Conservation (phyloP, 2,797 vertebrate genomes). For the Lacerta bilineata region DNA sequence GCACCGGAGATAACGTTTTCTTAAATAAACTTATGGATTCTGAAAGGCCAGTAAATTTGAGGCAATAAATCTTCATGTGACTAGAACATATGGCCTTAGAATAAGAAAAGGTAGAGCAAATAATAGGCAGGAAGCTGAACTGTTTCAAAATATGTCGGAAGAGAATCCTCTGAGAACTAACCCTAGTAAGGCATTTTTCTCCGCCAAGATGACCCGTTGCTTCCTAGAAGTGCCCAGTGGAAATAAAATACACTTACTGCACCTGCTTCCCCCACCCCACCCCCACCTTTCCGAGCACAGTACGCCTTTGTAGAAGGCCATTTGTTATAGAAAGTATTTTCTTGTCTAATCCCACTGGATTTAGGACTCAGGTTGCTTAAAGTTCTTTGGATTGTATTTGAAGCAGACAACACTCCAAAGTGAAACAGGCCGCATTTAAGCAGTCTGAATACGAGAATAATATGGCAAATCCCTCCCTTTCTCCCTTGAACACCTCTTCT, state of each 20-base stretch:
- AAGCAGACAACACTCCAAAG: background rate
- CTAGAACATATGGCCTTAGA: slow-evolving; percentile 48
- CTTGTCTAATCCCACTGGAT: background rate
- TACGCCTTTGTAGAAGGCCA: background rate
- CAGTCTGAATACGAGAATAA: background rate
- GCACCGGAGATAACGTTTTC: slow-evolving; percentile 51
- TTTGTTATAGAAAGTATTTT: slow-evolving; percentile 27
- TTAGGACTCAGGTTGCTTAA: background rate
- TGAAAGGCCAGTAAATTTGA: slow-evolving; percentile 26
- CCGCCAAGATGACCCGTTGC: slow-evolving; percentile 10
- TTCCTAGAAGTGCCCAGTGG: slow-evolving; percentile 40
- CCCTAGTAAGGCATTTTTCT: slow-evolving; percentile 29
- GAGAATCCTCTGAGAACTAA: slow-evolving; percentile 49
- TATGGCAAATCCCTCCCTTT: background rate
- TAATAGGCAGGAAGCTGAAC: slow-evolving; percentile 44
- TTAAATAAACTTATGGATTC: slow-evolving; percentile 60
- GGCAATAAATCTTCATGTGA: slow-evolving; percentile 49
- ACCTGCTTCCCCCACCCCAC: slow-evolving; percentile 25
- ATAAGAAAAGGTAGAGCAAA: slow-evolving; percentile 39
- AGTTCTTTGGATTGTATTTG: background rate
- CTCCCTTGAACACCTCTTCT: background rate
- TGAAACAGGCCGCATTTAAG: background rate
- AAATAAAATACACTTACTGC: background rate
- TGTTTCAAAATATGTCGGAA: slow-evolving; percentile 56
- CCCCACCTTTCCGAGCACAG: slow-evolving; percentile 20